Evolutionary conservation across 2,113 vertebrate genomes (phyloP), one percentile per base, ranked within the genome.

Genomic region (Ictalurus punctatus): DNA sequence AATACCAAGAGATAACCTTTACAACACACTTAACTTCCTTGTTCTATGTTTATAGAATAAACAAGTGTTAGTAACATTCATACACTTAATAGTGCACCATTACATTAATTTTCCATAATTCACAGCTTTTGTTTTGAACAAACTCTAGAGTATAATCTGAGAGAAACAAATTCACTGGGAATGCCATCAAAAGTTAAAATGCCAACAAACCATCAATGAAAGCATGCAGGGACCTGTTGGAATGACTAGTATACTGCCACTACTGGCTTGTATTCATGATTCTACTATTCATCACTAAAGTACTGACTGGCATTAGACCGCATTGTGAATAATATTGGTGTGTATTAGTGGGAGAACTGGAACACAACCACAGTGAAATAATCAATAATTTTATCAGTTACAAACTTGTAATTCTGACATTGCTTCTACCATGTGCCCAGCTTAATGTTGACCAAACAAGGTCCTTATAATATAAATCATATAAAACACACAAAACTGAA

Each of bases 361-460:
- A 83, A 67, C 56, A 27, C 69, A 30, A 84, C 59, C 87, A 86
- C 89, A 90, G 69, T 88, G 84, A 86, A 82, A 37, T 27, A 52
- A 74, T 80, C 56, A 83, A 85, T 44, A n/a, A 6, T 40, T 13
- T 14, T 67, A 83, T 10, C 10, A 19, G 17, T 65, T 84, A 44
- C 63, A 74, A 82, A 69, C 67, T 30, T 63, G 8, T 83, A 91
- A 91, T 87, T 88, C 90, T 87, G 90, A 87, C 82, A 87, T 85
- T 17, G 67, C 82, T 59, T 83, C 78, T 6, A 48, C 48, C 48
- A 83, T 86, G 79, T 79, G 86, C 84, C 78, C 27, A 54, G 54
- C 23, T 52, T 21, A 74, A 48, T 44, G 25, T 37, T 10, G 19
- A 90, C 69, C 52, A 74, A 83, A 89, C 71, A 78, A 52, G 6